phyloP scores from a whole-genome alignment of 2,888 invertebrate species.

The Habroteleia sp. region DNA sequence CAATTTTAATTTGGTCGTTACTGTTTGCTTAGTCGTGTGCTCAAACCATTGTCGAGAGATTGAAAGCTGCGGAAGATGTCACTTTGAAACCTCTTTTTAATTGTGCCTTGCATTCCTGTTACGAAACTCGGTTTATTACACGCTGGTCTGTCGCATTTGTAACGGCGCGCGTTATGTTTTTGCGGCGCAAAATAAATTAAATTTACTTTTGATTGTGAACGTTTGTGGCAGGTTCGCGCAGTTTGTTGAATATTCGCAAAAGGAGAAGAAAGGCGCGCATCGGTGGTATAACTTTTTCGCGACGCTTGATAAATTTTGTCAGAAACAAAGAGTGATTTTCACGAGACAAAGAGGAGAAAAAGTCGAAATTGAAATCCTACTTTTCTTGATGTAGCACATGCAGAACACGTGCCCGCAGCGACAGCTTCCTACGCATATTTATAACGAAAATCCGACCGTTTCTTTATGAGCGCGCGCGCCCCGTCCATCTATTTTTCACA shows the following conservation, averaged over 20 bases:
- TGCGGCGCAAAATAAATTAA: too few species aligned
- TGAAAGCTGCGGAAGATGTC: too few species aligned
- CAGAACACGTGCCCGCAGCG: slow-evolving; percentile 56
- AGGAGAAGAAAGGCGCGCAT: not conserved
- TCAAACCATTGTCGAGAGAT: too few species aligned
- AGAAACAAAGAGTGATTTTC: slow-evolving; percentile 51
- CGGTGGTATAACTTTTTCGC: slow-evolving; percentile 21
- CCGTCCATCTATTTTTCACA: slow-evolving; percentile 23
- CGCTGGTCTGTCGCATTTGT: too few species aligned
- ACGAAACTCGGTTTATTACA: too few species aligned
- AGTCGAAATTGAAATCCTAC: slow-evolving; percentile 58
- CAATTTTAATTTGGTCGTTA: too few species aligned
- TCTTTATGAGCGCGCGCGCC: slow-evolving; percentile 22
- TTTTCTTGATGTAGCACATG: slow-evolving; percentile 53
- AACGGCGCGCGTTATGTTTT: too few species aligned
- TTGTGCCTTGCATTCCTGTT: too few species aligned
- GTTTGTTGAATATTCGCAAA: slow-evolving; percentile 10
- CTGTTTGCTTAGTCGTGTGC: too few species aligned
- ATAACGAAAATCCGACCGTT: slow-evolving; percentile 55
- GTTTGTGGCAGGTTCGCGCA: slow-evolving; percentile 12
- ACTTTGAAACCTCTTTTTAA: too few species aligned
- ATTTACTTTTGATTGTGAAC: not conserved
- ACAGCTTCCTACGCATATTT: slow-evolving; percentile 59
- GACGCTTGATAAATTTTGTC: slow-evolving; percentile 42
- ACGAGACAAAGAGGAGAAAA: slow-evolving; percentile 35